Evolutionary conservation across 2,888 invertebrate species (phyloP).

Genomic region (Bombyx huttoni): DNA sequence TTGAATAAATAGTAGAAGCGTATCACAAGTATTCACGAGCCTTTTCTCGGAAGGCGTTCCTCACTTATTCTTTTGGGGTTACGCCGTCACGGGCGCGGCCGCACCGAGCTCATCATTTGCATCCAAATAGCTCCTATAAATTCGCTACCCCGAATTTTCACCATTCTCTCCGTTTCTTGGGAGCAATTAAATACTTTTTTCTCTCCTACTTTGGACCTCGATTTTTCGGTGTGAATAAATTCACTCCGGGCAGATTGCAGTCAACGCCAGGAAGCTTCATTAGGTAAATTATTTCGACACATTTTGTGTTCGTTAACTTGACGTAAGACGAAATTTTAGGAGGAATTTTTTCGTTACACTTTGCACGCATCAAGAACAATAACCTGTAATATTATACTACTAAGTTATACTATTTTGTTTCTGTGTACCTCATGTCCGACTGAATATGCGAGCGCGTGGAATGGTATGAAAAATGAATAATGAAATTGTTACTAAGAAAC

Average conservation of each 20-base stretch:
- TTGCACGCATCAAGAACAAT: too few species aligned
- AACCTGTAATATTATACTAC: too few species aligned
- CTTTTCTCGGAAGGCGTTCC: conserved; percentile 59
- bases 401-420: too few species aligned
- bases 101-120: conserved; percentile 66
- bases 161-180: conserved; percentile 62
- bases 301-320: not conserved
- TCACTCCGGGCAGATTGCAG: conserved; percentile 50
- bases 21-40: conserved; percentile 37
- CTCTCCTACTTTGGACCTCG: conserved; percentile 34
- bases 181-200: conserved; percentile 70
- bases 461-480: too few species aligned
- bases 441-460: too few species aligned
- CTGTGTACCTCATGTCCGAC: too few species aligned
- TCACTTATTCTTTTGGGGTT: conserved; percentile 66
- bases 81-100: conserved; percentile 47
- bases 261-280: conserved; percentile 40
- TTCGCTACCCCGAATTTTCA: conserved; percentile 67
- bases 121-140: conserved; percentile 71
- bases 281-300: conserved; percentile 45
- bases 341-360: too few species aligned
- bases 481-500: too few species aligned
- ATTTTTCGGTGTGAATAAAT: conserved; percentile 58
- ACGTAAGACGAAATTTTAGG: too few species aligned
- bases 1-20: conserved; percentile 54